A percentile compares a stretch with the other conserved stretches of the same genome.
These are phyloP conservation scores for Sparidentex hasta DNA, from an alignment of 2,797 vertebrate genomes.

Conservation along the genomic window DNA sequence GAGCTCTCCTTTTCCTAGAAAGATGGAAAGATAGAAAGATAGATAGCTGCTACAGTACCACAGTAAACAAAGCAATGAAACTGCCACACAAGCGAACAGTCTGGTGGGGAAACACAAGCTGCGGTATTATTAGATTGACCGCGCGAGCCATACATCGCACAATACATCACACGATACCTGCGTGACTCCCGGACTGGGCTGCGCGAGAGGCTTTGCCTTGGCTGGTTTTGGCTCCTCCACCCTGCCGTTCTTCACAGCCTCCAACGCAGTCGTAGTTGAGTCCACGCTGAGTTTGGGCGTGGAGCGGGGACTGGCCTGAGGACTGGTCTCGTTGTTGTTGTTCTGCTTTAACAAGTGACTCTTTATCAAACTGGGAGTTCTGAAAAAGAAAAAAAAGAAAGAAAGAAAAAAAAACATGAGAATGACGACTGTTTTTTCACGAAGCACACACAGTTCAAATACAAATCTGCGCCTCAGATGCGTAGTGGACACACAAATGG, in stretches of 20 bases:
- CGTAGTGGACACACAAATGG: background rate
- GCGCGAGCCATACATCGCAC: too few relatives aligned
- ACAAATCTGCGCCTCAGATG: background rate
- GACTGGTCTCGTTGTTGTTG: conserved; percentile 86
- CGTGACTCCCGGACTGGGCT: conserved; percentile 72
- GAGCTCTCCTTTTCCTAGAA: conserved; percentile 94
- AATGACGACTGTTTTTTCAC: background rate
- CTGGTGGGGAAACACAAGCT: background rate
- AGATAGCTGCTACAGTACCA: background rate
- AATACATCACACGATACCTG: too few relatives aligned
- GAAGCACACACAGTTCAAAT: background rate
- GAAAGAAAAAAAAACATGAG: background rate
- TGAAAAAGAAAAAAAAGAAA: too few relatives aligned
- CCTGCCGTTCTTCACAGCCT: conserved; percentile 91
- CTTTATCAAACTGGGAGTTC: conserved; percentile 86
- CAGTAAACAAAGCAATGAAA: background rate
- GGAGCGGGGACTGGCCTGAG: conserved; percentile 72
- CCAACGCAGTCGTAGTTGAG: conserved; percentile 74
- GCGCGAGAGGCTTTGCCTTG: conserved; percentile 29
- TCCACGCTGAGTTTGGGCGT: conserved; percentile 84
- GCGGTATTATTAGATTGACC: background rate
- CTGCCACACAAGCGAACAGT: background rate
- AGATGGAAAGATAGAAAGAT: background rate
- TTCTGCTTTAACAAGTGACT: conserved; percentile 92
- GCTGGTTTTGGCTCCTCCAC: conserved; percentile 83